A percentile compares a stretch with the other conserved stretches of the same genome.
Evolutionary conservation across 2,888 invertebrate species (phyloP).

Genomic region (Latheticus oryzae): DNA sequence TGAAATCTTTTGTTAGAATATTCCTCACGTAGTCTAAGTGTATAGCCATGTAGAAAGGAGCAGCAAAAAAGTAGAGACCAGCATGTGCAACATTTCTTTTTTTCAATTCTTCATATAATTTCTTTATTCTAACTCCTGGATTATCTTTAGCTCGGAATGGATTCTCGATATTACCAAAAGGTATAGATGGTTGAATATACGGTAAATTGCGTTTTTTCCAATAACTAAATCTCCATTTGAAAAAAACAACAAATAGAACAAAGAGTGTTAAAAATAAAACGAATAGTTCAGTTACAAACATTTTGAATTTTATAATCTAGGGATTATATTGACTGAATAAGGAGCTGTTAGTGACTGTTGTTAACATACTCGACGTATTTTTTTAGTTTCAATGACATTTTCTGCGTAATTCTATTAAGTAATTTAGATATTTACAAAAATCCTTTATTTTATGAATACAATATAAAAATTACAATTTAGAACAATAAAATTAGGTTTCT

Average conservation of each 20-base stretch:
- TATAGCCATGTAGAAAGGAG: slow-evolving; percentile 39
- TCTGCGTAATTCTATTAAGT: too few relatives aligned
- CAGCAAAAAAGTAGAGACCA: slow-evolving; percentile 5
- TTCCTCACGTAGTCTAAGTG: slow-evolving; percentile 56
- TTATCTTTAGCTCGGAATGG: slow-evolving; percentile 20
- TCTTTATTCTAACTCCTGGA: slow-evolving; percentile 21
- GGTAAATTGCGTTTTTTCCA: slow-evolving; percentile 4
- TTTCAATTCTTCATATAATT: slow-evolving; percentile 38
- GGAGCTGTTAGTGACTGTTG: too few relatives aligned
- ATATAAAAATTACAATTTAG: too few relatives aligned
- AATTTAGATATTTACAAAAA: too few relatives aligned
- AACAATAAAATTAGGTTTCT: not conserved
- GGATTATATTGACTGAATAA: too few relatives aligned
- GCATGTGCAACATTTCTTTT: slow-evolving; percentile 5
- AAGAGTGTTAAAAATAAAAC: not conserved
- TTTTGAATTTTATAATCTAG: too few relatives aligned
- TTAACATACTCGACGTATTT: too few relatives aligned
- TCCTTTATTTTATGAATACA: too few relatives aligned
- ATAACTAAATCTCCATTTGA: slow-evolving; percentile 4
- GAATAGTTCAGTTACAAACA: not conserved
- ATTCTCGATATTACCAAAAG: slow-evolving; percentile 7
- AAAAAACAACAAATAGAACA: not conserved
- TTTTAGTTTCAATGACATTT: too few relatives aligned
- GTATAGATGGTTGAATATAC: not conserved
- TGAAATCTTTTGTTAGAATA: slow-evolving; percentile 71